These are phyloP conservation scores for Thalpophila matura DNA, from an alignment of 2,888 invertebrate genomes.

Conservation along the genomic window DNA sequence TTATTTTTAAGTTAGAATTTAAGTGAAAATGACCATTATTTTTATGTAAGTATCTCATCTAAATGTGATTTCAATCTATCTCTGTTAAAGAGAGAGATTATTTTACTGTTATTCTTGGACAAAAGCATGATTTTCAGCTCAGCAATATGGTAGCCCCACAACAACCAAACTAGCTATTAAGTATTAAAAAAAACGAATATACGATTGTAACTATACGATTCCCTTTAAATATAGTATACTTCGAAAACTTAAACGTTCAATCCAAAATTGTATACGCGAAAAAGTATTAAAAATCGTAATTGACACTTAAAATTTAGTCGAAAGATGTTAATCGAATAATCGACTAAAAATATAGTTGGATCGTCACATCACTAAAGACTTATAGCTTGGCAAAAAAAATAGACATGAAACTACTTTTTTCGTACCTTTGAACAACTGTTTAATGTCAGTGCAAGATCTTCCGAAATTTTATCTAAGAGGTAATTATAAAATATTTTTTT, in stretches of 20 bases:
- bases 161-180: conserved; percentile 53
- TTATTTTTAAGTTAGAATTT: conserved; percentile 44
- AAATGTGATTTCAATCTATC: neutral
- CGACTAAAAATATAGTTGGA: conserved; percentile 37
- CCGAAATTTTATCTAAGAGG: too few species aligned
- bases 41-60: conserved; percentile 23
- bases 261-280: conserved; percentile 86
- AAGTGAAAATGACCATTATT: conserved; percentile 46
- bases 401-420: neutral
- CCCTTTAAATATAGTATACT: conserved; percentile 74
- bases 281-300: conserved; percentile 68
- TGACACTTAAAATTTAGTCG: conserved; percentile 62
- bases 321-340: conserved; percentile 45
- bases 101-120: neutral
- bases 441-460: too few species aligned
- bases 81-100: too few species aligned
- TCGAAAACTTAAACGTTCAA: conserved; percentile 71
- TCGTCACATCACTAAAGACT: conserved; percentile 28
- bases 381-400: conserved; percentile 1
- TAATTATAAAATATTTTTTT: too few species aligned
- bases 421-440: too few species aligned
- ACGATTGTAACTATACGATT: conserved; percentile 83
- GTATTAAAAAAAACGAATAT: conserved; percentile 74
- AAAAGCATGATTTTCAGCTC: neutral
- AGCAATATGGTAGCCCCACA: conserved; percentile 35